A percentile compares a stretch with the other conserved stretches of the same genome.
phyloP scores from a whole-genome alignment of 2,113 vertebrate species.

The Nymphicus hollandicus region DNA sequence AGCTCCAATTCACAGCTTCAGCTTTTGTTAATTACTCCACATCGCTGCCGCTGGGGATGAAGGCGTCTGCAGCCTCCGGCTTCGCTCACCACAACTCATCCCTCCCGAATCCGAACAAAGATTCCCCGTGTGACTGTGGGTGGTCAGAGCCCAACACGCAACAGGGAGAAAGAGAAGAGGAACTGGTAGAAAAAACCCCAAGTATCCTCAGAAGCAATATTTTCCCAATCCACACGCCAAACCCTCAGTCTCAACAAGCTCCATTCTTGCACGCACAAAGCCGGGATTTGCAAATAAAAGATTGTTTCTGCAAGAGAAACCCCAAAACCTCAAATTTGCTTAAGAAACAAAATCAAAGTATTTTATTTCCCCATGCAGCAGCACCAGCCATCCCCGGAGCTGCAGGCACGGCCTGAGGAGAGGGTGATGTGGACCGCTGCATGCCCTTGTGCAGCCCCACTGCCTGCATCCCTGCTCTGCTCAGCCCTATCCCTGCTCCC shows the following conservation, averaged over 20 bases:
- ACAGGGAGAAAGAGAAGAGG: not conserved
- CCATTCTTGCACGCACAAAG: not conserved
- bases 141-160: not conserved
- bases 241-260: not conserved
- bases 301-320: conserved; percentile 57
- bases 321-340: conserved; percentile 62
- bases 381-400: not conserved
- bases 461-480: not conserved
- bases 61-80: rapidly evolving
- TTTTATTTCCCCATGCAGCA: conserved; percentile 23
- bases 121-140: not conserved
- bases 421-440: not conserved
- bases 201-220: not conserved
- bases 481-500: not conserved
- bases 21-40: not conserved
- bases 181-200: not conserved
- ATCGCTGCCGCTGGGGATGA: not conserved
- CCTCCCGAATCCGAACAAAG: not conserved
- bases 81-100: not conserved
- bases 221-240: not conserved
- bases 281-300: not conserved
- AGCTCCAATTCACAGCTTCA: not conserved
- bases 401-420: not conserved
- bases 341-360: conserved; percentile 52
- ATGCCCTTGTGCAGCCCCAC: not conserved